A percentile compares a stretch with the other conserved stretches of the same genome.
Conservation (phyloP, 2,113 vertebrate species). For the Talpa occidentalis region DNA sequence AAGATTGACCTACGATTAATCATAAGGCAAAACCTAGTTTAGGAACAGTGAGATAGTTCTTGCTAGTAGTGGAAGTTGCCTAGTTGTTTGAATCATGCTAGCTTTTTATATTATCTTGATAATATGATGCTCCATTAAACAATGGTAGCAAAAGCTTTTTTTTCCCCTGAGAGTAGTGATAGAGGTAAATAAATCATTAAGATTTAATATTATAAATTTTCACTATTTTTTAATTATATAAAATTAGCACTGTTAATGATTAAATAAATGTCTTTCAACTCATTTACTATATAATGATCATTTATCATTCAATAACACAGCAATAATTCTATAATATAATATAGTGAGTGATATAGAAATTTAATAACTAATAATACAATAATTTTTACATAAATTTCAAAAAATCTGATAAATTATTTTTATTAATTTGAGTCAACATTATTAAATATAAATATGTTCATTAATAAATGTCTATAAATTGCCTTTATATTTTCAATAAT, state of each 20-base stretch:
- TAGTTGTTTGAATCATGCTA: neutral
- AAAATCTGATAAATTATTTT: neutral
- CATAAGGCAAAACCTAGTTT: neutral
- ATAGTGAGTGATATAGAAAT: neutral
- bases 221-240: no score
- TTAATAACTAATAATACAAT: neutral
- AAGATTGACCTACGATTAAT: neutral
- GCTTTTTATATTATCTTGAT: neutral
- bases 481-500: neutral
- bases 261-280: neutral
- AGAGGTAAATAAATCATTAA: neutral
- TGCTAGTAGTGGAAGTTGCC: conserved; percentile 4
- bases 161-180: neutral
- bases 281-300: neutral
- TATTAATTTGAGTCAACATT: conserved; percentile 18
- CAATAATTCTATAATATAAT: neutral
- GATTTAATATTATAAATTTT: neutral
- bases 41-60: neutral
- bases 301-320: neutral
- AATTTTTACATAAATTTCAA: neutral
- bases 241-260: neutral
- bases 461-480: neutral
- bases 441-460: neutral
- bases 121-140: neutral
- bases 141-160: neutral